Evolutionary conservation across 2,113 vertebrate species (phyloP).

Genomic region (Phocoena sinus): DNA sequence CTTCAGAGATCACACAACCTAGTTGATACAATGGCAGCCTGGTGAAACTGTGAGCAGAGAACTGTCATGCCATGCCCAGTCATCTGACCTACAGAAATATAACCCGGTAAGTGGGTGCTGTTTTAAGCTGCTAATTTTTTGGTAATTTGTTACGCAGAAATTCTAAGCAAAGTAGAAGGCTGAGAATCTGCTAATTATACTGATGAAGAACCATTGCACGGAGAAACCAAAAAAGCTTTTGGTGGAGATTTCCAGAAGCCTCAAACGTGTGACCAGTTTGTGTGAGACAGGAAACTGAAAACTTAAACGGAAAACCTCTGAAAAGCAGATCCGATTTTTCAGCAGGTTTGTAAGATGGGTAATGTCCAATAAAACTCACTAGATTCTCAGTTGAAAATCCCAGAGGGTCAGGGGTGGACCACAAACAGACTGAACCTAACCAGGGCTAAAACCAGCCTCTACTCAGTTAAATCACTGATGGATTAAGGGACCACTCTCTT

Average conservation of each 20-base stretch:
- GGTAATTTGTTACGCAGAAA: background rate
- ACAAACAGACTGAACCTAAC: background rate
- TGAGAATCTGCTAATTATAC: background rate
- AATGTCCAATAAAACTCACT: background rate
- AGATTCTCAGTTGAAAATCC: background rate
- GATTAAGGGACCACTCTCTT: background rate
- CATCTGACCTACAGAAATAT: background rate
- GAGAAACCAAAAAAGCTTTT: background rate
- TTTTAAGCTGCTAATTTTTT: background rate
- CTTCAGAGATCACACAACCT: background rate
- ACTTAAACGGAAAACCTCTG: background rate
- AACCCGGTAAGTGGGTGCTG: background rate
- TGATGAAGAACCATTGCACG: background rate
- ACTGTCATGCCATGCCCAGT: background rate
- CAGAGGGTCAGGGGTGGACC: background rate
- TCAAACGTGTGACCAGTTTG: background rate
- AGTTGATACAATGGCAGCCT: background rate
- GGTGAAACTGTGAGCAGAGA: background rate
- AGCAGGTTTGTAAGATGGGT: background rate
- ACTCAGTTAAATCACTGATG: background rate
- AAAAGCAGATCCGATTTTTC: background rate
- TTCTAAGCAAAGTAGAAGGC: background rate
- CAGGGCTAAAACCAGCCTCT: background rate
- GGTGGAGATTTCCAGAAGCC: background rate
- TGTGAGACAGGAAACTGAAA: background rate